phyloP scores from a whole-genome alignment of 2,113 vertebrate genomes.

The Odontophorus gujanensis region DNA sequence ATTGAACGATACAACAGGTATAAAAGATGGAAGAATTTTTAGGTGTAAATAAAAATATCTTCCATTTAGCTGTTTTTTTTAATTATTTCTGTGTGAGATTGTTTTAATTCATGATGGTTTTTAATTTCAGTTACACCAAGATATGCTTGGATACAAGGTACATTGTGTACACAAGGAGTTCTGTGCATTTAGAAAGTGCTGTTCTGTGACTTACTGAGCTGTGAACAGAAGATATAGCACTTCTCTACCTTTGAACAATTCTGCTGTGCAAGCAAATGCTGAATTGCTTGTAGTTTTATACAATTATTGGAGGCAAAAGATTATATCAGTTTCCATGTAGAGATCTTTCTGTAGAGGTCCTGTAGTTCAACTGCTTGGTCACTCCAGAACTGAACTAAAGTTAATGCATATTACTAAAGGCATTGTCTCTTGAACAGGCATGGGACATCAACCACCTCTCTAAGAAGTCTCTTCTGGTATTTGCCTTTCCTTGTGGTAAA shows the following conservation, averaged over 20 bases:
- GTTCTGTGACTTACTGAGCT: neutral
- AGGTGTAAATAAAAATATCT: neutral
- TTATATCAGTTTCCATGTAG: neutral
- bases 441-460: neutral
- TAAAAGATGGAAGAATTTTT: neutral
- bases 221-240: neutral
- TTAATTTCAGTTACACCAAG: neutral
- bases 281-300: neutral
- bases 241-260: neutral
- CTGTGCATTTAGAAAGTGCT: neutral
- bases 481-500: neutral
- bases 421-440: neutral
- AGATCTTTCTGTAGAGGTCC: neutral
- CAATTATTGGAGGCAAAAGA: neutral
- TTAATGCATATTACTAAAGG: neutral
- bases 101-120: neutral
- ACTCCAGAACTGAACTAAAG: neutral
- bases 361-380: neutral
- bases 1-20: neutral
- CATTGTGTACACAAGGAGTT: neutral
- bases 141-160: neutral
- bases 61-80: neutral
- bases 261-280: neutral
- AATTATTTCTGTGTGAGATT: neutral
- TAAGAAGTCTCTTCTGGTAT: neutral